Evolutionary conservation across 2,888 invertebrate genomes (phyloP), one percentile per base, ranked within the genome.

Genomic region (Temnothorax rugatulus): DNA sequence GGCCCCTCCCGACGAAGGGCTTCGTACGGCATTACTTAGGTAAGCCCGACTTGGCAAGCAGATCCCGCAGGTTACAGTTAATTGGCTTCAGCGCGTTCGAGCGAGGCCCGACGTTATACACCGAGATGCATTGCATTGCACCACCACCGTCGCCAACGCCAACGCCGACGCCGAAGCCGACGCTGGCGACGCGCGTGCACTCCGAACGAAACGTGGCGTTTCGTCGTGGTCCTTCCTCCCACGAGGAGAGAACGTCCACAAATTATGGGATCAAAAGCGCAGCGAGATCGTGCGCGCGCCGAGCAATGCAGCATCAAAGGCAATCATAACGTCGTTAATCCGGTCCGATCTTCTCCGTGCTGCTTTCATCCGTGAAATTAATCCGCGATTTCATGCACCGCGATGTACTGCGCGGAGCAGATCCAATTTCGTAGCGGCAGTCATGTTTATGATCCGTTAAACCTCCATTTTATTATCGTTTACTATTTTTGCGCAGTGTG

Each of bases 41-140:
- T 92, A 92, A 92, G 89, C 92, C 91, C 85, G 89, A 91, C 91
- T 91, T 86, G 91, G 90, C 92, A 89, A 90, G 92, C 90, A 90
- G 91, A 92, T 92, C 91, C 91, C 91, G 91, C 89, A 88, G 91
- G 91, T 91, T 91, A 92, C 92, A 92, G 92, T 92, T 92, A 92
- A 92, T 92, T 92, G 92, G 92, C 92, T 92, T 92, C 92, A 87
- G 86, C 84, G 88, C 85, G 83, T 87, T 84, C 86, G 84, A 66
- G 38, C 86, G 87, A 88, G 84, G 86, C n/a, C 84, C 41, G 41
- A 86, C 74, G 69, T 71, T 71, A 7, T 84, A 77, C 88, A 82
- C 79, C 87, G 87, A 77, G 73, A 84, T 75, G 82, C 63, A 50
- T 77, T 77, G 83, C 63, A 34, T 63, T 76, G 88, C 73, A 54